These are phyloP conservation scores for Macheiramphus alcinus DNA, from an alignment of 2,113 vertebrate species.

Conservation along the genomic window DNA sequence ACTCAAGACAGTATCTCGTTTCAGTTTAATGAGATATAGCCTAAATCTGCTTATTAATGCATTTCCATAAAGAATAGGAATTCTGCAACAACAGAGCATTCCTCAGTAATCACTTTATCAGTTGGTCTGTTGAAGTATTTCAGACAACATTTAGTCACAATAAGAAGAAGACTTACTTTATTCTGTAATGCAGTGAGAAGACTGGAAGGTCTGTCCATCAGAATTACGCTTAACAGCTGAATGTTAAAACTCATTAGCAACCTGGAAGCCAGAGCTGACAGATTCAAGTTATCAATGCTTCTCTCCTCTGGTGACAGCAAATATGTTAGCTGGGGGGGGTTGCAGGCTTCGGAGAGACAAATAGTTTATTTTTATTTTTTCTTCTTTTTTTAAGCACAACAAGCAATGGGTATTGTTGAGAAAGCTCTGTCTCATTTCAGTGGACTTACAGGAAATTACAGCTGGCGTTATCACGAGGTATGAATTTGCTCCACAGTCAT, in stretches of 20 bases:
- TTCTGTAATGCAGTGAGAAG: background rate
- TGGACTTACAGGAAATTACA: background rate
- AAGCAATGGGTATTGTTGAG: background rate
- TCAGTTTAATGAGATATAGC: background rate
- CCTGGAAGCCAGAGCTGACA: background rate
- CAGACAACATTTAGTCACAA: background rate
- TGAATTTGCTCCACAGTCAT: background rate
- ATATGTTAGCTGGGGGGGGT: background rate
- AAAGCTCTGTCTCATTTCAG: background rate
- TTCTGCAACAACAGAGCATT: background rate
- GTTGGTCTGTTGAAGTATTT: background rate
- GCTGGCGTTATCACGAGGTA: background rate
- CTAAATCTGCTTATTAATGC: background rate
- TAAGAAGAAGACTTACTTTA: background rate
- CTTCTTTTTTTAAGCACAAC: background rate
- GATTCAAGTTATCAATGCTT: background rate
- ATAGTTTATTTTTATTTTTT: background rate
- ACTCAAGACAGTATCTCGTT: background rate
- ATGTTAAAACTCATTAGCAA: background rate
- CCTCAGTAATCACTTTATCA: background rate
- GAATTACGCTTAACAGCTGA: background rate
- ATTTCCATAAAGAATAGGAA: background rate
- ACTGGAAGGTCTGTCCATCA: background rate
- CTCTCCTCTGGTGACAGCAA: background rate
- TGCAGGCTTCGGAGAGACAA: background rate